These are phyloP conservation scores for Carassius carassius DNA, from an alignment of 2,113 vertebrate species.

Conservation along the genomic window DNA sequence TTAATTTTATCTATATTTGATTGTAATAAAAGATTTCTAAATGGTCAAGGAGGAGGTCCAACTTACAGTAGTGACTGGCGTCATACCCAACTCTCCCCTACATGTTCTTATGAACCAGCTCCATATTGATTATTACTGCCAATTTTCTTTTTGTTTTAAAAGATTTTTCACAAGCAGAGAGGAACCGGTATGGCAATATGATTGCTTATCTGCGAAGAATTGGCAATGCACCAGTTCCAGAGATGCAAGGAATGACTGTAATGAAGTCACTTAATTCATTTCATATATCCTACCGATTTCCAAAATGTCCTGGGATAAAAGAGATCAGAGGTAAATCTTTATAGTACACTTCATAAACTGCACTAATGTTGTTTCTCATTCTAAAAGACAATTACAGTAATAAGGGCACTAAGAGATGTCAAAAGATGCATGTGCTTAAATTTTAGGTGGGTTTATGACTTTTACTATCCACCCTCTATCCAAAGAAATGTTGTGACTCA, in stretches of 20 bases:
- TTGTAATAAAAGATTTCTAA: neutral
- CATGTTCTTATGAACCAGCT: neutral
- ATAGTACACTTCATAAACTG: neutral
- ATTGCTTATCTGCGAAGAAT: neutral
- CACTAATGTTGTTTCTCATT: neutral
- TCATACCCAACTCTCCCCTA: neutral
- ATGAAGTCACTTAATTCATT: conserved; percentile 49
- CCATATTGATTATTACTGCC: neutral
- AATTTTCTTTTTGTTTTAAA: neutral
- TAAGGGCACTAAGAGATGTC: neutral
- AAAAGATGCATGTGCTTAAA: neutral
- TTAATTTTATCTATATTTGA: neutral
- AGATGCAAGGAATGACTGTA: neutral
- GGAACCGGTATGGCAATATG: neutral
- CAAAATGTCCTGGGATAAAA: conserved; percentile 57
- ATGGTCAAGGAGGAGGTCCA: too few relatives aligned
- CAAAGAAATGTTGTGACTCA: too few relatives aligned
- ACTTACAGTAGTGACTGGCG: too few relatives aligned
- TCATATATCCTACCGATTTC: conserved; percentile 58
- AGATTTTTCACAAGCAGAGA: neutral
- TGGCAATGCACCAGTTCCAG: neutral
- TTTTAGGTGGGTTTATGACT: too few relatives aligned
- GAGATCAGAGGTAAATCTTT: conserved; percentile 34
- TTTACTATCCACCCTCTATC: too few relatives aligned
- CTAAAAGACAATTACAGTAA: neutral